A percentile compares a stretch with the other conserved stretches of the same genome.
phyloP scores from a whole-genome alignment of 2,888 invertebrate genomes.

The Drosophila kokeensis region DNA sequence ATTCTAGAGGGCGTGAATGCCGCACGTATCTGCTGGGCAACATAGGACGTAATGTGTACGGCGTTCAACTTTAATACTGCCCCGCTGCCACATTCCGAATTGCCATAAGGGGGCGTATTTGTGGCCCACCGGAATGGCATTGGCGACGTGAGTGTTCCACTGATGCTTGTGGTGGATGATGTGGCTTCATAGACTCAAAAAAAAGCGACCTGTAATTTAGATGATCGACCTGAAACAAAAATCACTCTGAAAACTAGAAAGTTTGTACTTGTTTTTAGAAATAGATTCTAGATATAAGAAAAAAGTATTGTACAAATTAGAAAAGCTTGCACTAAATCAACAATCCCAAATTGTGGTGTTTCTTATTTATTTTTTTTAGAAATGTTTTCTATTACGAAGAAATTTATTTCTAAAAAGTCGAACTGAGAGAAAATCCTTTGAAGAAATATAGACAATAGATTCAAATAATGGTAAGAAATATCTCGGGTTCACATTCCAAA shows the following conservation, averaged over 20 bases:
- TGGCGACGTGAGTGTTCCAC: slow-evolving; percentile 48
- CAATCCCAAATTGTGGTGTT: not conserved
- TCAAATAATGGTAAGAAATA: not conserved
- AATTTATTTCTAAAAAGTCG: not conserved
- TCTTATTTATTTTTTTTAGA: not conserved
- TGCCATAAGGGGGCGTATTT: slow-evolving; percentile 38
- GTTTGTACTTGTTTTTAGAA: not conserved
- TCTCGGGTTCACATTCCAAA: not conserved
- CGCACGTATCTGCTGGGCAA: slow-evolving; percentile 60
- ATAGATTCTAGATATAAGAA: not conserved
- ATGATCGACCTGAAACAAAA: not conserved
- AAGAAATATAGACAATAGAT: not conserved
- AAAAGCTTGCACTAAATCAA: not conserved
- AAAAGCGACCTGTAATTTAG: not conserved
- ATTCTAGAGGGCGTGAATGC: slow-evolving; percentile 39
- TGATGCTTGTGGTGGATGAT: slow-evolving; percentile 42
- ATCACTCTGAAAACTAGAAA: not conserved
- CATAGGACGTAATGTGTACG: slow-evolving; percentile 61
- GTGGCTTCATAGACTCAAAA: not conserved
- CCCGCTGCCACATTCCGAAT: slow-evolving; percentile 39
- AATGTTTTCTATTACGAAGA: not conserved
- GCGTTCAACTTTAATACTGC: slow-evolving; percentile 45
- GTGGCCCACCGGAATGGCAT: slow-evolving; percentile 41
- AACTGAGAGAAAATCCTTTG: not conserved
- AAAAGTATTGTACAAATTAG: not conserved